phyloP scores from a whole-genome alignment of 1,140 invertebrate species.

The Atopsyche davidsoni region DNA sequence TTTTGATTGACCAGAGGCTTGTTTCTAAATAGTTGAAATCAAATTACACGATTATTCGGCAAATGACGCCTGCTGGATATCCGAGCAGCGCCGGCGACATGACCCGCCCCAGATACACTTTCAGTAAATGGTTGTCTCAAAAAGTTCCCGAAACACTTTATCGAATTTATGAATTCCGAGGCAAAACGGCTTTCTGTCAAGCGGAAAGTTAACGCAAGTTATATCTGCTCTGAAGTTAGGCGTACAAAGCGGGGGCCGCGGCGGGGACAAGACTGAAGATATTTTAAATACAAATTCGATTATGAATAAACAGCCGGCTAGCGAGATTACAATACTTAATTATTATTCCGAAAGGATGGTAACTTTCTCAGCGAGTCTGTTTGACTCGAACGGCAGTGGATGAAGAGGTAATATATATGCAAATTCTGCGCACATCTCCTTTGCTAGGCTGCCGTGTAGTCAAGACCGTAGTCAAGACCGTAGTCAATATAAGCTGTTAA shows the following conservation, averaged over 20 bases:
- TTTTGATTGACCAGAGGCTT: too few species aligned
- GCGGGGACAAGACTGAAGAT: conserved; percentile 7
- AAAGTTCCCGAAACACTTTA: conserved; percentile 21
- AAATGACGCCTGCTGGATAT: too few species aligned
- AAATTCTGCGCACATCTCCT: too few species aligned
- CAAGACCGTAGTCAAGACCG: too few species aligned
- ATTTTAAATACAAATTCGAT: conserved; percentile 32
- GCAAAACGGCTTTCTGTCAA: conserved; percentile 23
- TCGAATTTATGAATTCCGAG: conserved; percentile 23
- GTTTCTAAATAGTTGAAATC: too few species aligned
- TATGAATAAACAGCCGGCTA: conserved; percentile 27
- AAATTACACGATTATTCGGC: too few species aligned
- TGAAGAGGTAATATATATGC: conserved; percentile 29
- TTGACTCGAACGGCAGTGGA: conserved; percentile 16
- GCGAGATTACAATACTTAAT: conserved; percentile 25
- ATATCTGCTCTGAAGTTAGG: conserved; percentile 14
- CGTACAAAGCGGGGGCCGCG: conserved; percentile 7
- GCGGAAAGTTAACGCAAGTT: conserved; percentile 15
- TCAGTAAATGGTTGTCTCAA: conserved; percentile 19
- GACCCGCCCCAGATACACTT: too few species aligned
- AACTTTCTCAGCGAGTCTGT: conserved; percentile 23
- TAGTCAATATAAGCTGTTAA: conserved; percentile 20
- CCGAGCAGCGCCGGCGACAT: too few species aligned
- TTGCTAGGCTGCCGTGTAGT: too few species aligned
- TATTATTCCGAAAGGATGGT: conserved; percentile 29